Evolutionary conservation across 1,140 invertebrate genomes (phyloP), one percentile per base, ranked within the genome.

Genomic region (Lepidurus packardi): DNA sequence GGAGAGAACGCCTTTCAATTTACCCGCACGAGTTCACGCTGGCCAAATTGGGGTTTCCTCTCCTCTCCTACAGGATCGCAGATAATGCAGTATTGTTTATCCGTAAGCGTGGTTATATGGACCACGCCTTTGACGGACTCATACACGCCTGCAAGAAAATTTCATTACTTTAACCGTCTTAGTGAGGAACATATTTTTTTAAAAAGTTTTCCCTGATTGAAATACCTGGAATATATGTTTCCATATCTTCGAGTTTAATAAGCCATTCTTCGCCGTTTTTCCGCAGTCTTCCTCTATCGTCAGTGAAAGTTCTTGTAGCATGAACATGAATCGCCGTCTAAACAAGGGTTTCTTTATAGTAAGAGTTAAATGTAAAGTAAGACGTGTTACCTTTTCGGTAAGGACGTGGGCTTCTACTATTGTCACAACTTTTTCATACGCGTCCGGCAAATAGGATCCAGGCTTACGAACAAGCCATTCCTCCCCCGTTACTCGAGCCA

Each of bases 251-350:
- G 79, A 86, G 82, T 65, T 84, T 87, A 34, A 88, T 85, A 42
- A 88, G 79, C 87, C 87, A 88, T 81, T 88, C 87, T 80, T 88
- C 87, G 47, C 87, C 87, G 82, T 86, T 87, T 80, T 87, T 87
- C n/a, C 87, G 79, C 1, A 79, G 79, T 9, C 85, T 82, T 16
- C 83, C 84, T 82, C 85, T 86, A 74, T 85, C 84, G 84, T 88
- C 87, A 47, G 81, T 85, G 81, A 87, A 88, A 53, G 86, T 87
- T 77, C 83, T 83, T n/a, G 85, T 78, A 10, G 87, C 84, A 43
- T 83, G 81, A 81, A 88, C 83, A 78, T 87, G 86, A 6, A 88
- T 81, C 41, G 87, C 87, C 82, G 84, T 85, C 85, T 88, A 81
- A 78, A 45, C n/a, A 73, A 44, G 75, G 4, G 25, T 10, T 16